Conservation (phyloP, 2,888 invertebrate genomes). For the Campoplex capitator region DNA sequence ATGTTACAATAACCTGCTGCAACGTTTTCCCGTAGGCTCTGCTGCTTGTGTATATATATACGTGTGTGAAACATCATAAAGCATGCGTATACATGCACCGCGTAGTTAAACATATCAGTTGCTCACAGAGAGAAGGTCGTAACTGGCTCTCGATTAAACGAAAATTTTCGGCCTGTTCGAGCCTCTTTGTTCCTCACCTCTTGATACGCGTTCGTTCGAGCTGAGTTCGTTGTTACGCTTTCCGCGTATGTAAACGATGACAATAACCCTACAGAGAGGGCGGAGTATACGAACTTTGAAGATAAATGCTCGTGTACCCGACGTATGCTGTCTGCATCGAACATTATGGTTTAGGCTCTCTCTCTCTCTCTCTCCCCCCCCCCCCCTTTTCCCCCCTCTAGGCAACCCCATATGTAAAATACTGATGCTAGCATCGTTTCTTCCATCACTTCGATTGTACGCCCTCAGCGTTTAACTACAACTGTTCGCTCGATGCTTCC, state of each 20-base stretch:
- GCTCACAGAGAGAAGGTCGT: neutral
- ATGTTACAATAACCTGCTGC: constrained; percentile 56
- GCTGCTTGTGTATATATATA: neutral
- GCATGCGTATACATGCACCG: neutral
- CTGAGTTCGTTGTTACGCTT: constrained; percentile 50
- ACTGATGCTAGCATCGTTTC: constrained; percentile 14
- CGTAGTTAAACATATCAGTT: neutral
- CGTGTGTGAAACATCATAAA: constrained; percentile 17
- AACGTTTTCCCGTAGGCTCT: constrained; percentile 24
- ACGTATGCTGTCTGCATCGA: constrained; percentile 47
- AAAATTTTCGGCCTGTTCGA: neutral
- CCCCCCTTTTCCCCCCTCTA: neutral
- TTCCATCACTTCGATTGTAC: constrained; percentile 1
- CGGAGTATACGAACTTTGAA: constrained; percentile 38
- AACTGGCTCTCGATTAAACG: neutral
- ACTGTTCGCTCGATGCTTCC: constrained; percentile 37
- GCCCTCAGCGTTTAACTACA: constrained; percentile 35
- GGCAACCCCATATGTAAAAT: constrained; percentile 10
- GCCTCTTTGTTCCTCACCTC: neutral
- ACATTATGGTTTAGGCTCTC: constrained; percentile 42
- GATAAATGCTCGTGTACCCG: constrained; percentile 63
- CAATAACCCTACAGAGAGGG: constrained; percentile 47
- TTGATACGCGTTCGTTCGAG: constrained; percentile 1
- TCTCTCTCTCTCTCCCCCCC: neutral
- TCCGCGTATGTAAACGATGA: constrained; percentile 62